A percentile compares a stretch with the other conserved stretches of the same genome.
Evolutionary conservation across 2,113 vertebrate genomes (phyloP).

Genomic region (Cisticola juncidis): DNA sequence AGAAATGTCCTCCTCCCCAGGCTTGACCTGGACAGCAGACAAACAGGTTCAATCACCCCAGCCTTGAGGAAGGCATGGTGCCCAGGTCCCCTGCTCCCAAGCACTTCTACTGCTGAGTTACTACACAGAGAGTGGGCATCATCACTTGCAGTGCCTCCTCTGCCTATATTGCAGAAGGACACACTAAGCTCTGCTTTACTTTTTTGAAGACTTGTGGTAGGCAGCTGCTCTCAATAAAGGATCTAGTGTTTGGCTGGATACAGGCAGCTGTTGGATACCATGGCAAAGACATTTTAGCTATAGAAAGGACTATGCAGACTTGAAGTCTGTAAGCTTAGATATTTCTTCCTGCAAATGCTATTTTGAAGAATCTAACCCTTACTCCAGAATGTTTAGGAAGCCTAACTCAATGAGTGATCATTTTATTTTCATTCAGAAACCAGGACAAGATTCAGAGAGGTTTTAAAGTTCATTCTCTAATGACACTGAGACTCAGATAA

Average conservation of each 20-base stretch:
- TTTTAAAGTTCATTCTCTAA: not conserved
- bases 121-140: not conserved
- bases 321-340: not conserved
- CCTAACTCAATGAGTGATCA: not conserved
- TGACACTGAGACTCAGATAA: not conserved
- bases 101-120: rapidly evolving
- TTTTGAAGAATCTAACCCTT: not conserved
- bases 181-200: not conserved
- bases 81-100: not conserved
- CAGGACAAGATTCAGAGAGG: not conserved
- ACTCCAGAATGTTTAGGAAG: not conserved
- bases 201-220: not conserved
- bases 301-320: not conserved
- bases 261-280: not conserved
- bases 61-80: not conserved
- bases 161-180: not conserved
- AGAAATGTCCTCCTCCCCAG: not conserved
- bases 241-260: not conserved
- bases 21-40: not conserved
- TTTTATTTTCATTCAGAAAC: not conserved
- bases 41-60: not conserved
- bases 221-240: not conserved
- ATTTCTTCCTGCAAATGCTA: not conserved
- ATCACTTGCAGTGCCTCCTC: not conserved
- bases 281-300: not conserved